These are phyloP conservation scores for Crematogaster levior DNA, from an alignment of 2,888 invertebrate genomes.

Conservation along the genomic window DNA sequence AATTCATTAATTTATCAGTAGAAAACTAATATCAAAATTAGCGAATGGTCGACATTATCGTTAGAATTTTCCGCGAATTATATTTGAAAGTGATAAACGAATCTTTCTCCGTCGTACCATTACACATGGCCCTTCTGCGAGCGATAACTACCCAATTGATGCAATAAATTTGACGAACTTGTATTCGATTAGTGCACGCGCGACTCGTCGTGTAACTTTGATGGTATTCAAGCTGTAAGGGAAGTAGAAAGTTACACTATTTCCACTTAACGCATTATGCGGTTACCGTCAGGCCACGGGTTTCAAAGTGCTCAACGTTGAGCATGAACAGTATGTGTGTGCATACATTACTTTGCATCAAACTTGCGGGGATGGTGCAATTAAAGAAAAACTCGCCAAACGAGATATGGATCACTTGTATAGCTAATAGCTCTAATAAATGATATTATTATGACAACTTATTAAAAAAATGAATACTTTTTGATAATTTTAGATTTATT, in stretches of 20 bases:
- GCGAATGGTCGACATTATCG: background rate
- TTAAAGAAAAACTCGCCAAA: constrained; percentile 1
- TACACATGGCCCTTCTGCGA: constrained; percentile 35
- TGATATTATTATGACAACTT: background rate
- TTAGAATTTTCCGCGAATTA: constrained; percentile 17
- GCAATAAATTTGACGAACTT: constrained; percentile 72
- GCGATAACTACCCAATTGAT: constrained; percentile 60
- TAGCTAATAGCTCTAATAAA: background rate
- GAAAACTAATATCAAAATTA: constrained; percentile 33
- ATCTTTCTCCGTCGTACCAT: constrained; percentile 45
- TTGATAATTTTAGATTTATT: background rate
- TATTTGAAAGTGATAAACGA: constrained; percentile 43
- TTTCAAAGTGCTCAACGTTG: constrained; percentile 63
- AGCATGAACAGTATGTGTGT: constrained; percentile 7
- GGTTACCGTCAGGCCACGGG: constrained; percentile 60
- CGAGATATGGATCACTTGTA: background rate
- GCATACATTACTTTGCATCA: constrained; percentile 45
- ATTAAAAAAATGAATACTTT: background rate
- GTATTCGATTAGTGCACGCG: constrained; percentile 71
- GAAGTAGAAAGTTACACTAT: constrained; percentile 72
- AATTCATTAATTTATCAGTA: background rate
- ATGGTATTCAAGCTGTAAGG: constrained; percentile 68
- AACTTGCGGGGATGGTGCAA: background rate
- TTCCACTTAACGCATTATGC: constrained; percentile 71
- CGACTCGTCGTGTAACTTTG: constrained; percentile 62